Base-by-base conservation (phyloP, 2,888 invertebrate species). In the Polymixis lichenea region DNA sequence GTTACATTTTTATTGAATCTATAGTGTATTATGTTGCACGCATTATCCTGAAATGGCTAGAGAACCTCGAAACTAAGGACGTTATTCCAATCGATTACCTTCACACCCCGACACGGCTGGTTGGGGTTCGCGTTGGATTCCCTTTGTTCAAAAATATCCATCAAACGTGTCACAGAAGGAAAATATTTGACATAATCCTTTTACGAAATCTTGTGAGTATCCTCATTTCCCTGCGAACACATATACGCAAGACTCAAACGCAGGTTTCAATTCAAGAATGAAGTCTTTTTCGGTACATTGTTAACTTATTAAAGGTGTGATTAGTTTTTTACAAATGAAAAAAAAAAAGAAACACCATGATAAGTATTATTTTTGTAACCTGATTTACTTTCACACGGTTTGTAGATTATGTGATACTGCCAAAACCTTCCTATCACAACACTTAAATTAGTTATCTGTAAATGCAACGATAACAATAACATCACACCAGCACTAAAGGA, bases 391-490 rank as follows among this genome's bases (percentile, higher is more conserved):
- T 78, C 49, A 70, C 65, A 78, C 65, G 56, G 25, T 70, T 60
- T 55, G 46, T 61, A 43, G 32, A 72, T 67, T 60, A 60, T 25
- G 38, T 46, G n/a, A 80, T 60, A 83, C n/a, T 46, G 32, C 53
- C 32, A 67, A 80, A 82, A 82, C 32, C 43, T 62, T 77, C 78
- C 83, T 83, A 87, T 86, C 83, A 82, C 77, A 83, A 80, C 82
- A 86, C 79, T 80, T 78, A 76, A 65, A 69, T 67, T 60, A 80
- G 73, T 71, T 85, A 82, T 75, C 77, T 84, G 60, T 73, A 84
- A 82, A 84, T 84, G 80, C 64, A 66, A 73, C 69, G 66, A 72
- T 83, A 85, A 62, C 83, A 68, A 78, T 73, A 83, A 85, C 72
- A 86, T 65, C 72, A 61, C 55, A 77, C 61, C 22, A 43, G 51